Evolutionary conservation across 2,888 invertebrate genomes (phyloP).

Genomic region (Stenodera caucasica): DNA sequence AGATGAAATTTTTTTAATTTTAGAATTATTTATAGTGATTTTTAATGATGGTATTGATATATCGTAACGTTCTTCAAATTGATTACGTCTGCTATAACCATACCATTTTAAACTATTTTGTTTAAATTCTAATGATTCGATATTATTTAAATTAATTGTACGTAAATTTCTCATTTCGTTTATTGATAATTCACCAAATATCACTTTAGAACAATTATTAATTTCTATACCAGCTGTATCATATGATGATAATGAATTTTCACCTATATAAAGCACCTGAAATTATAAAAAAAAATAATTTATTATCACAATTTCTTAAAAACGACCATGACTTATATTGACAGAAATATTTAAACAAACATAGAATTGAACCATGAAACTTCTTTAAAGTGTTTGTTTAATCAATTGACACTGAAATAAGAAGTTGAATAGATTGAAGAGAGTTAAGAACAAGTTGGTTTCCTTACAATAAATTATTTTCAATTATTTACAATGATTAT

Average conservation of each 20-base stretch:
- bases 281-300: slow-evolving; percentile 25
- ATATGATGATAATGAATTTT: slow-evolving; percentile 45
- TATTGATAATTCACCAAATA: slow-evolving; percentile 63
- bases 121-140: slow-evolving; percentile 64
- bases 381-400: background rate
- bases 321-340: background rate
- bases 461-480: too few species aligned
- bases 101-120: slow-evolving; percentile 65
- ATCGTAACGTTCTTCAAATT: slow-evolving; percentile 43
- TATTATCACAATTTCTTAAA: slow-evolving; percentile 1
- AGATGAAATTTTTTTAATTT: slow-evolving; percentile 56
- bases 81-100: slow-evolving; percentile 43
- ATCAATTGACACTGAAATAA: slow-evolving; percentile 5
- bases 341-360: background rate
- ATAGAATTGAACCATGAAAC: background rate
- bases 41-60: slow-evolving; percentile 48
- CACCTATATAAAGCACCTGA: slow-evolving; percentile 48
- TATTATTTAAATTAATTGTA: slow-evolving; percentile 64
- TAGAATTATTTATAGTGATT: slow-evolving; percentile 55
- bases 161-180: slow-evolving; percentile 65
- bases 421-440: too few species aligned
- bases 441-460: too few species aligned
- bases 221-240: slow-evolving; percentile 60
- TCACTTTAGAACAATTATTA: slow-evolving; percentile 66
- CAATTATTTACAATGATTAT: too few species aligned